These are phyloP conservation scores for Choristoneura rosaceana DNA, from an alignment of 2,888 invertebrate genomes.

Conservation along the genomic window DNA sequence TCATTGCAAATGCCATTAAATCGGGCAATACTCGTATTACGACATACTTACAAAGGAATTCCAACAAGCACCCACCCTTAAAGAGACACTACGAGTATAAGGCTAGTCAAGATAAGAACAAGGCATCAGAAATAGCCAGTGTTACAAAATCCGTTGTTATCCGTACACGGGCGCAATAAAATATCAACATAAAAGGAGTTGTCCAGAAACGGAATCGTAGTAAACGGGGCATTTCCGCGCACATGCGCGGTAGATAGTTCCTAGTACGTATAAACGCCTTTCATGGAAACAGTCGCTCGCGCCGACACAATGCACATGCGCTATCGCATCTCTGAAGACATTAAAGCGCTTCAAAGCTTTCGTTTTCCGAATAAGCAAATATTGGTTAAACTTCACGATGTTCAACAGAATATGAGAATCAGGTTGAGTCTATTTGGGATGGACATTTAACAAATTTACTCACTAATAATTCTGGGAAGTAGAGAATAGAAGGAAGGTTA, in stretches of 20 bases:
- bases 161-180: constrained; percentile 66
- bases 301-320: constrained; percentile 11
- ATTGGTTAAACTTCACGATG: constrained; percentile 25
- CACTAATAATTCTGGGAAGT: constrained; percentile 1
- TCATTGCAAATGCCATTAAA: constrained; percentile 43
- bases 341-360: constrained; percentile 30
- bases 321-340: constrained; percentile 5
- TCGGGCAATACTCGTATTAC: constrained; percentile 55
- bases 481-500: neutral
- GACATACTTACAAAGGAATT: constrained; percentile 55
- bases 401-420: constrained; percentile 38
- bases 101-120: constrained; percentile 54
- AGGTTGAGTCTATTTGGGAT: constrained; percentile 25
- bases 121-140: constrained; percentile 62
- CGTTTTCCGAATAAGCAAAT: constrained; percentile 35
- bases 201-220: constrained; percentile 72
- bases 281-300: constrained; percentile 29
- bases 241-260: constrained; percentile 56
- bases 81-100: constrained; percentile 59
- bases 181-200: constrained; percentile 71
- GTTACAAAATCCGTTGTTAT: constrained; percentile 73
- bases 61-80: constrained; percentile 56
- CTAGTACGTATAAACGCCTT: constrained; percentile 42
- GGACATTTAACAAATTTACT: constrained; percentile 12
- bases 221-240: constrained; percentile 77